Percentiles rank a stretch among this genome's conserved stretches.
Evolutionary conservation across 2,888 invertebrate species (phyloP).

Genomic region (Philopedon plagiatum): DNA sequence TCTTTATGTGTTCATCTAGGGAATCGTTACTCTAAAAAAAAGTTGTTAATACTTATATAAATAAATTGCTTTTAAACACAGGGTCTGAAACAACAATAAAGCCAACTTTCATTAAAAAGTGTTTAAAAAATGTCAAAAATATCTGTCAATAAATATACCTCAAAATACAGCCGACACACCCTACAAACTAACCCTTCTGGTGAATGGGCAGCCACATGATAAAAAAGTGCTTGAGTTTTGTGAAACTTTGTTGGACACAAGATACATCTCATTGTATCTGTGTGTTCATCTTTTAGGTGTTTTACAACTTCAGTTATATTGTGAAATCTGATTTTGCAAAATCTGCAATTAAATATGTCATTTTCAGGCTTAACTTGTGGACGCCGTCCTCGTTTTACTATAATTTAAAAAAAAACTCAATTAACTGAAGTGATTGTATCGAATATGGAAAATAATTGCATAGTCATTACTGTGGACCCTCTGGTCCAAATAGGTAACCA

Average conservation of each 20-base stretch:
- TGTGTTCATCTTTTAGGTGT: conserved; percentile 5
- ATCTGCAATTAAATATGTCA: neutral
- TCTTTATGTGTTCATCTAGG: neutral
- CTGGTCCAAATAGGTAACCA: no score
- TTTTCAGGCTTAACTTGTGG: neutral
- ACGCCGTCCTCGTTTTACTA: no score
- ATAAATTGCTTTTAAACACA: no score
- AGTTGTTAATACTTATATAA: no score
- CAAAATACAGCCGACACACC: neutral
- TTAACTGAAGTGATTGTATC: no score
- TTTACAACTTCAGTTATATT: neutral
- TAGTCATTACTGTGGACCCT: no score
- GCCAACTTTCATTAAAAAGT: no score
- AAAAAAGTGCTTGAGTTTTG: neutral
- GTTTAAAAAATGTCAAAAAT: no score
- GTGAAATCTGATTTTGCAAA: neutral
- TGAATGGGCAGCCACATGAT: neutral
- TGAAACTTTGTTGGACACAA: neutral
- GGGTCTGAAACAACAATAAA: no score
- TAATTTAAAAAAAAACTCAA: no score
- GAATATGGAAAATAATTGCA: no score
- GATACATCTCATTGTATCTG: neutral
- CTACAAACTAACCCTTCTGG: neutral
- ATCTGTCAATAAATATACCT: no score
- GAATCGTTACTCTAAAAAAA: neutral